phyloP scores from a whole-genome alignment of 2,888 invertebrate species.

The Perizoma affinitatum region DNA sequence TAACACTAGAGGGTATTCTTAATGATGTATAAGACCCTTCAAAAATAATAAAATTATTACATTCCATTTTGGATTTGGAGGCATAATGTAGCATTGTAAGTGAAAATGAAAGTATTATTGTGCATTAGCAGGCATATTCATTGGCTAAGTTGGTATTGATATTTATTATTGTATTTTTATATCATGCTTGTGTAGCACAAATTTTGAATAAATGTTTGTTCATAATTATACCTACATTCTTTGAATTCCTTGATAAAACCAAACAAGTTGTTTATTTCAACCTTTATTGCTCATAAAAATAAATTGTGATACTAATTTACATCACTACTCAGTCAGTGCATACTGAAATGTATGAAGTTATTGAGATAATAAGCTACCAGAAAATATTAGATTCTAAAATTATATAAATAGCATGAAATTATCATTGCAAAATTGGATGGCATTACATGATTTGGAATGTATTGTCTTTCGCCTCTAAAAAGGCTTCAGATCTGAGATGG shows the following conservation, averaged over 20 bases:
- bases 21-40: conserved; percentile 13
- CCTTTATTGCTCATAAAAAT: conserved; percentile 31
- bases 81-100: conserved; percentile 60
- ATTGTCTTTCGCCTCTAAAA: not conserved
- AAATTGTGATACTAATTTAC: conserved; percentile 22
- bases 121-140: conserved; percentile 73
- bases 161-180: conserved; percentile 84
- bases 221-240: conserved; percentile 36
- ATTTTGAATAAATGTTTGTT: conserved; percentile 83
- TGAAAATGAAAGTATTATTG: conserved; percentile 78
- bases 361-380: conserved; percentile 7
- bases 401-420: conserved; percentile 1
- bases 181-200: conserved; percentile 84
- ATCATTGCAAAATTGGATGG: conserved; percentile 9
- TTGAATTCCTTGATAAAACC: not conserved
- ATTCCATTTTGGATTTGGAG: conserved; percentile 57
- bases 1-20: conserved; percentile 13
- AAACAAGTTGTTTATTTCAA: conserved; percentile 9
- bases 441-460: conserved; percentile 14
- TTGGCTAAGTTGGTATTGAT: conserved; percentile 79
- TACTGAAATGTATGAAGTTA: not conserved
- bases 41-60: conserved; percentile 41
- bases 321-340: conserved; percentile 29
- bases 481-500: conserved; percentile 12
- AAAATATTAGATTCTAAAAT: not conserved